Evolutionary conservation across 2,113 vertebrate species (phyloP).

Genomic region (Rhodinocichla rosea): DNA sequence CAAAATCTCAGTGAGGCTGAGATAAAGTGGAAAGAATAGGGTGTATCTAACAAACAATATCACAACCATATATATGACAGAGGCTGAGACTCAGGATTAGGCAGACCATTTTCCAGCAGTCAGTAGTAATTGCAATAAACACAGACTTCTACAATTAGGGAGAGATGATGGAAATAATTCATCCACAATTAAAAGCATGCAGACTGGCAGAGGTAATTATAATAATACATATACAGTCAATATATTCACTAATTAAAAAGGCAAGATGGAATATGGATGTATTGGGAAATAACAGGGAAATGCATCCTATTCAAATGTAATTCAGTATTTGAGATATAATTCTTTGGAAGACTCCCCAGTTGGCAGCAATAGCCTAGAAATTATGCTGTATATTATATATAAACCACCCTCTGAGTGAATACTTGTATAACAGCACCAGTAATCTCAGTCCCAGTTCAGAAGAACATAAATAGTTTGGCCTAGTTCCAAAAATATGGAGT

Average conservation of each 20-base stretch:
- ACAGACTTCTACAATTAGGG: constrained; percentile 29
- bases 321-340: constrained; percentile 30
- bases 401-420: constrained; percentile 45
- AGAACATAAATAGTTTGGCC: constrained; percentile 19
- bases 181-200: constrained; percentile 45
- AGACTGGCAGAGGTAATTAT: constrained; percentile 23
- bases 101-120: constrained; percentile 3
- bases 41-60: not conserved
- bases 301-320: constrained; percentile 33
- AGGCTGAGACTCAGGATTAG: not conserved
- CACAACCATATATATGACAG: not conserved
- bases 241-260: constrained; percentile 63
- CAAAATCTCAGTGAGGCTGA: not conserved
- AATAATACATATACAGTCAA: constrained; percentile 53
- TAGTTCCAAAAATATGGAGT: not conserved
- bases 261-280: constrained; percentile 40
- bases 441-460: not conserved
- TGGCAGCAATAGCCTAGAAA: constrained; percentile 50
- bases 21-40: not conserved
- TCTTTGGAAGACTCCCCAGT: constrained; percentile 39
- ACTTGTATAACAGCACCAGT: constrained; percentile 27
- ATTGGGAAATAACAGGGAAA: constrained; percentile 53
- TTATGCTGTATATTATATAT: constrained; percentile 31
- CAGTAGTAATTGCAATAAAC: constrained; percentile 37
- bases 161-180: constrained; percentile 34